Base-by-base conservation (phyloP, 1,140 invertebrate genomes). In the Zaprionus vittiger region DNA sequence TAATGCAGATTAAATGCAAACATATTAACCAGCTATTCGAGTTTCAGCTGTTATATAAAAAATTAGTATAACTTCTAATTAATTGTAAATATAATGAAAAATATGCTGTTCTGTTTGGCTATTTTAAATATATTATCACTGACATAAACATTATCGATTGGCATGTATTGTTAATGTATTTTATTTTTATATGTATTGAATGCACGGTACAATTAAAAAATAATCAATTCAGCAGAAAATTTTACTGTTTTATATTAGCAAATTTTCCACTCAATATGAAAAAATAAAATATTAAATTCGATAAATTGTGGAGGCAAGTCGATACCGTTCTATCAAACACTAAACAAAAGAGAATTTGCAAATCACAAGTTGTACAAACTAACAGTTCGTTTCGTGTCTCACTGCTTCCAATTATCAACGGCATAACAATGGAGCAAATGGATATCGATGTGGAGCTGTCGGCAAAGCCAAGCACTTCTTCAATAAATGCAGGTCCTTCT, bases 381-480 rank as follows among this genome's bases (percentile, higher is more conserved):
- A 11, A 28, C 15, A 56, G 6, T 56, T 56, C 7, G 54, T 54
- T 47, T 47, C 0, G 34, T 69, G 28, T 52, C 34, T 52, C 22
- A n/a, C 37, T 37, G 56, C 31, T 62, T 11, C 12, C 17, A 41
- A 38, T 14, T 56, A 55, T 44, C 11, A 47, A 49, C 14, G 63
- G 12, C 3, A 56, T 28, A 24, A 82, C 5, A n/a, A 92, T 92
- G 91, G 91, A 92, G 24, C 84, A 90, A 84, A 92, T 92, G 91
- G 91, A 92, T 15, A 77, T 92, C n/a, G 91, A 92, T 73, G 73
- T 79, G 22, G 91, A 92, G 20, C 34, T 80, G 17, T 62, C 77
- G 31, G 79, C 69, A 31, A 92, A 92, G 67, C 77, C 84, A 34
- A 82, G 85, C 17, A 90, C 85, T n/a, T 89, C 83, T 15, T 61